phyloP scores from a whole-genome alignment of 2,797 vertebrate species.

The Tokudaia tokunoshimensis region DNA sequence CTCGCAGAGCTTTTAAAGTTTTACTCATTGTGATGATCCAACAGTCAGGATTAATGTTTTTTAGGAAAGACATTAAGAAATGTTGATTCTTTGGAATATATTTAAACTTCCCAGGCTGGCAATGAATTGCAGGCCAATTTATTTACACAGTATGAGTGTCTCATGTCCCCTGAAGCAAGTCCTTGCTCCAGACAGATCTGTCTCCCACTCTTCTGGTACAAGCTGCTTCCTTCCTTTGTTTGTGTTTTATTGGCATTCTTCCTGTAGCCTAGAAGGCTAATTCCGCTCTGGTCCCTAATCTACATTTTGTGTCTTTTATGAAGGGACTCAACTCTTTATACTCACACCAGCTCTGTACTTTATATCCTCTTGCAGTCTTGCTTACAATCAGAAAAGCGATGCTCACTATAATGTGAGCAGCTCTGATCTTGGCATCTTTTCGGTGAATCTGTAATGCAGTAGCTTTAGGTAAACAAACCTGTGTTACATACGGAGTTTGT shows the following conservation, averaged over 20 bases:
- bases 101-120: conserved; percentile 72
- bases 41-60: conserved; percentile 71
- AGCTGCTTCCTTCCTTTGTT: neutral
- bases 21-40: conserved; percentile 70
- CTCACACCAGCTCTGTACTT: neutral
- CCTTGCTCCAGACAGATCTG: neutral
- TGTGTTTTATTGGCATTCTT: conserved; percentile 11
- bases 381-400: conserved; percentile 20
- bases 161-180: conserved; percentile 26
- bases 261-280: neutral
- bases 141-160: conserved; percentile 65
- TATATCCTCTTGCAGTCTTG: neutral
- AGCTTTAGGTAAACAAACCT: neutral
- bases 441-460: neutral
- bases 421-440: neutral
- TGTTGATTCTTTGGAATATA: conserved; percentile 60
- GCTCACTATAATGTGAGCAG: neutral
- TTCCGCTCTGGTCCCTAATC: neutral
- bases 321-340: neutral
- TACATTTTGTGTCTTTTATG: conserved; percentile 5
- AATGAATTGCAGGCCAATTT: conserved; percentile 64
- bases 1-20: conserved; percentile 33
- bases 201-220: neutral
- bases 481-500: too few species aligned
- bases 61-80: conserved; percentile 69